These are phyloP conservation scores for Dermolepida albohirtum DNA, from an alignment of 2,888 invertebrate species.

Conservation along the genomic window DNA sequence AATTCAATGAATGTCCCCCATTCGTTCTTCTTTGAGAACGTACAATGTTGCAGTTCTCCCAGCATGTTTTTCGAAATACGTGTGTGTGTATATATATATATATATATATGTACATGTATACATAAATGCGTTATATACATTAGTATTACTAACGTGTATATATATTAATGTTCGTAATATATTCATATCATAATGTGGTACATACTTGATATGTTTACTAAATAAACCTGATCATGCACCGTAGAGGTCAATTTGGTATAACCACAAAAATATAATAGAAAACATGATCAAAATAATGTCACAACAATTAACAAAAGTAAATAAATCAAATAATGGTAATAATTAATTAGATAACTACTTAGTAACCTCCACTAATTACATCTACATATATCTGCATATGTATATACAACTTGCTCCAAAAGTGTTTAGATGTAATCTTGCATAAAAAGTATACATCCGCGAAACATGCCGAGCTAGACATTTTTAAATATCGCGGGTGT, in stretches of 20 bases:
- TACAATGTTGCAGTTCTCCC: slow-evolving; percentile 49
- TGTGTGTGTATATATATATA: background rate
- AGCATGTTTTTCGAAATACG: slow-evolving; percentile 45
- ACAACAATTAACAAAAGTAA: background rate
- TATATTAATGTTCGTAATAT: slow-evolving; percentile 36
- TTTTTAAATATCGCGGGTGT: too few species aligned
- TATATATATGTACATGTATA: background rate
- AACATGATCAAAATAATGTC: too few species aligned
- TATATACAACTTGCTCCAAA: too few species aligned
- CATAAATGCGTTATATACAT: slow-evolving; percentile 32
- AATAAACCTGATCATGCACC: slow-evolving; percentile 2
- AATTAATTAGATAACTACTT: too few species aligned
- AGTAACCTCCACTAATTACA: too few species aligned
- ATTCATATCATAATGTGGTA: slow-evolving; percentile 30
- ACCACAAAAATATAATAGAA: too few species aligned
- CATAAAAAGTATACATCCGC: too few species aligned
- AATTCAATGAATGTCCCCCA: slow-evolving; percentile 50
- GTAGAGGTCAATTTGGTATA: slow-evolving; percentile 7
- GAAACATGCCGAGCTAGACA: too few species aligned
- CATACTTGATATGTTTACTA: slow-evolving; percentile 27
- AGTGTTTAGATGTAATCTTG: too few species aligned
- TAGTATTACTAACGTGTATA: slow-evolving; percentile 49
- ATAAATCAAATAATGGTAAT: too few species aligned
- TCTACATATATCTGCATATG: too few species aligned
- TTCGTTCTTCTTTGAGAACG: slow-evolving; percentile 49